Evolutionary conservation across 1,140 invertebrate genomes (phyloP).

Genomic region (Ditylenchus dipsaci): DNA sequence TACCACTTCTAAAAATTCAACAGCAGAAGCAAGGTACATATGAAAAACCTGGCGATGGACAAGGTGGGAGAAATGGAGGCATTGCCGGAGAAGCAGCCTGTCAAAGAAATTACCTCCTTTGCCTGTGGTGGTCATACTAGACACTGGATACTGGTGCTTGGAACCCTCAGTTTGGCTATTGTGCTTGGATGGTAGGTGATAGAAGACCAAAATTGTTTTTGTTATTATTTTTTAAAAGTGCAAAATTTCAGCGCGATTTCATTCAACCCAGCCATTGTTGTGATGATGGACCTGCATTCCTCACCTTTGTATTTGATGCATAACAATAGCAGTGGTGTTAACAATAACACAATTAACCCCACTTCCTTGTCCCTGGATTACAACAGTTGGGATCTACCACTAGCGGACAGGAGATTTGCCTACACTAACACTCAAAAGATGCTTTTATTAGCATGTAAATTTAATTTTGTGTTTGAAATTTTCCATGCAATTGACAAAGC

Average conservation of each 20-base stretch:
- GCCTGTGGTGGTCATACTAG: too few species aligned
- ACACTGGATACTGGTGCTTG: conserved; percentile 1
- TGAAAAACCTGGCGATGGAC: too few species aligned
- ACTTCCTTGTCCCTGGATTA: background rate
- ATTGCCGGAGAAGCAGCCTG: too few species aligned
- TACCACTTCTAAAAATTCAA: too few species aligned
- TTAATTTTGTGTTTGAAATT: too few species aligned
- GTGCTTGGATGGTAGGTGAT: conserved; percentile 8
- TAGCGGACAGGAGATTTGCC: conserved; percentile 5
- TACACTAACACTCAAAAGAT: conserved; percentile 16
- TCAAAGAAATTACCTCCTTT: too few species aligned
- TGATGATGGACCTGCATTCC: conserved; percentile 12
- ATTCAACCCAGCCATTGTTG: conserved; percentile 14
- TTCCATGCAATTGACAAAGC: too few species aligned
- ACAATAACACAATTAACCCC: background rate
- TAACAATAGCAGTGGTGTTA: too few species aligned
- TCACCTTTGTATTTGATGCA: background rate
- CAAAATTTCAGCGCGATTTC: conserved; percentile 4
- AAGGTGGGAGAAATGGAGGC: too few species aligned
- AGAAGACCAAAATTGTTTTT: background rate
- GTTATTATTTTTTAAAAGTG: background rate
- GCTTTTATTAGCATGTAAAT: conserved; percentile 6
- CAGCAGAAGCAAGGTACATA: too few species aligned
- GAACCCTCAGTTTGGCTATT: conserved; percentile 7
- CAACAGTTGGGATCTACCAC: conserved; percentile 5